These are phyloP conservation scores for Aphelenchoides besseyi DNA, from an alignment of 1,140 invertebrate genomes.

Conservation along the genomic window DNA sequence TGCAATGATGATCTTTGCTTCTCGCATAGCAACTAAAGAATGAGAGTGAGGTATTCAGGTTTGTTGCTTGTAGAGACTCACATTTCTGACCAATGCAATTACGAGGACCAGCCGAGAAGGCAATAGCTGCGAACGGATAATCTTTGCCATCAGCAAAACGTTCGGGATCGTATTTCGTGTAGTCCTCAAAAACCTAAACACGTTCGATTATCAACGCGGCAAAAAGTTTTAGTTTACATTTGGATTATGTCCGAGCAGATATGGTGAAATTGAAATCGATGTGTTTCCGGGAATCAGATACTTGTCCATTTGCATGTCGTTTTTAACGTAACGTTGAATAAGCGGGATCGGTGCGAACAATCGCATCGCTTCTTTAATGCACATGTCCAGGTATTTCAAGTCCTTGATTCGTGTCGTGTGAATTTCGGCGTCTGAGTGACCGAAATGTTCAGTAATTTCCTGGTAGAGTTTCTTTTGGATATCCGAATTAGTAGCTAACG, in stretches of 20 bases:
- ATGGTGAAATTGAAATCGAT: background rate
- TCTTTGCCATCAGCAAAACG: constrained; percentile 15
- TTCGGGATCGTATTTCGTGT: constrained; percentile 28
- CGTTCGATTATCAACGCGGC: background rate
- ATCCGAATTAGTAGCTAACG: constrained; percentile 37
- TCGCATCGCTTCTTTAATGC: constrained; percentile 10
- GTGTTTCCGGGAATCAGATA: background rate
- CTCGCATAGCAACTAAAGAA: background rate
- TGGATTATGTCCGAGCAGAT: constrained; percentile 1
- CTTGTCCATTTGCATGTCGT: constrained; percentile 16
- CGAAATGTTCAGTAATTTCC: constrained; percentile 39
- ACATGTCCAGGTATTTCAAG: constrained; percentile 12
- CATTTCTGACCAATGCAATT: constrained; percentile 63
- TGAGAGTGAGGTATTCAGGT: no score
- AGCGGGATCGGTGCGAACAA: constrained; percentile 18
- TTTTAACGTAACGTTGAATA: background rate
- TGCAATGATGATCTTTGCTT: background rate
- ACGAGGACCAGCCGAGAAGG: constrained; percentile 64
- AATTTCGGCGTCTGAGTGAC: background rate
- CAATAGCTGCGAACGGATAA: constrained; percentile 33
- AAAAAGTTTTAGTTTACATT: background rate
- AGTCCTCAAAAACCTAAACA: constrained; percentile 26
- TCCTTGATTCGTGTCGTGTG: background rate
- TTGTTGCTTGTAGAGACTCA: no score
- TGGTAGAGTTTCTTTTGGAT: constrained; percentile 33